Conservation (phyloP, 2,888 invertebrate species). For the Drosophila siamana region DNA sequence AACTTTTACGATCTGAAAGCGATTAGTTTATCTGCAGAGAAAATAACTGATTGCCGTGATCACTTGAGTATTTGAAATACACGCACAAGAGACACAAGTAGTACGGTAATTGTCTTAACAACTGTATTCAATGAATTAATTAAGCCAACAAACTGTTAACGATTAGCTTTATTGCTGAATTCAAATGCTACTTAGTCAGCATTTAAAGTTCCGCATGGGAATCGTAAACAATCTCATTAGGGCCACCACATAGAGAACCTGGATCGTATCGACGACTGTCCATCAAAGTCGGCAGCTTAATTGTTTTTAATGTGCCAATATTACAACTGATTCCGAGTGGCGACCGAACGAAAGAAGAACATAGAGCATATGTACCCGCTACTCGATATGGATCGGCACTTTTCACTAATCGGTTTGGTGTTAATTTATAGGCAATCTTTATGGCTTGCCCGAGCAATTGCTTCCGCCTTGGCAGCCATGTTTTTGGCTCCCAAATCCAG, state of each 20-base stretch:
- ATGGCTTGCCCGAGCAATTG: slow-evolving; percentile 59
- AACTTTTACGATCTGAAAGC: no score
- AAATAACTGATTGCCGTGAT: background rate
- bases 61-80: background rate
- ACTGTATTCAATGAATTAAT: slow-evolving; percentile 3
- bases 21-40: background rate
- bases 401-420: slow-evolving; percentile 81
- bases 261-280: slow-evolving; percentile 38
- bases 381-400: slow-evolving; percentile 73
- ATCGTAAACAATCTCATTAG: slow-evolving; percentile 45
- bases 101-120: background rate
- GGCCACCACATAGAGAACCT: slow-evolving; percentile 13
- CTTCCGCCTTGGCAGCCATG: slow-evolving; percentile 78
- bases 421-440: slow-evolving; percentile 77
- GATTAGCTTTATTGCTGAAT: slow-evolving; percentile 8
- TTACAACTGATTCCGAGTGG: slow-evolving; percentile 43
- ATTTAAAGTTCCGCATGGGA: slow-evolving; percentile 40
- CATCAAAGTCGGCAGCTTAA: slow-evolving; percentile 65
- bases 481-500: slow-evolving; percentile 40
- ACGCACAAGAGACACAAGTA: background rate
- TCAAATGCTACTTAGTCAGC: slow-evolving; percentile 27
- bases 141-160: slow-evolving; percentile 4
- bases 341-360: background rate
- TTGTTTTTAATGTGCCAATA: slow-evolving; percentile 78
- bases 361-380: slow-evolving; percentile 65